Percentiles rank a stretch among this genome's conserved stretches.
phyloP scores from a whole-genome alignment of 2,113 vertebrate genomes.

The Alaudala cheleensis region DNA sequence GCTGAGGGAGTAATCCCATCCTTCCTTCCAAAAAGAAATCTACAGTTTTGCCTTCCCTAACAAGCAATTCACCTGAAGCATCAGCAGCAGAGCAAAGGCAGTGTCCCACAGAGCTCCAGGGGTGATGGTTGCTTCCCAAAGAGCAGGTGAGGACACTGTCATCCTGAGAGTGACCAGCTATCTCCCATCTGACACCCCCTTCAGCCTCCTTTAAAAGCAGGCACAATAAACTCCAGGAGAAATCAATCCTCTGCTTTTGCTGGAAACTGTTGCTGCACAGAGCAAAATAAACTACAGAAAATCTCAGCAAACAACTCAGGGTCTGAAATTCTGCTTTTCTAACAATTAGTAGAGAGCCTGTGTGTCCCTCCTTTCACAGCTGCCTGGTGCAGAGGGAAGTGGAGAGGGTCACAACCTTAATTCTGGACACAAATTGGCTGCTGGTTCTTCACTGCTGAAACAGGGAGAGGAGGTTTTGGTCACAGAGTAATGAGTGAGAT shows the following conservation, averaged over 20 bases:
- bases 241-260: not conserved
- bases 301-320: not conserved
- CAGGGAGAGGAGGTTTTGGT: not conserved
- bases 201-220: not conserved
- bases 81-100: not conserved
- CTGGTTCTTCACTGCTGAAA: not conserved
- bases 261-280: not conserved
- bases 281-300: not conserved
- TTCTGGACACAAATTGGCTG: constrained; percentile 50
- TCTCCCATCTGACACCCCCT: not conserved
- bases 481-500: not conserved
- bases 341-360: constrained; percentile 3
- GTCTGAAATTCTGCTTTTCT: not conserved
- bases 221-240: not conserved
- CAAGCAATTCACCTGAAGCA: not conserved
- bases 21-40: not conserved
- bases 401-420: constrained; percentile 53
- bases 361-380: not conserved
- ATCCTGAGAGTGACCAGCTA: not conserved
- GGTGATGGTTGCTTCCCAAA: not conserved
- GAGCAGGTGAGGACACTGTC: not conserved
- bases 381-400: not conserved
- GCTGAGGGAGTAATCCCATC: not conserved
- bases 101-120: not conserved
- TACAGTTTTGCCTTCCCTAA: not conserved